Percentiles rank a stretch among this genome's conserved stretches.
Evolutionary conservation across 2,113 vertebrate genomes (phyloP).

Genomic region (Callithrix jacchus): DNA sequence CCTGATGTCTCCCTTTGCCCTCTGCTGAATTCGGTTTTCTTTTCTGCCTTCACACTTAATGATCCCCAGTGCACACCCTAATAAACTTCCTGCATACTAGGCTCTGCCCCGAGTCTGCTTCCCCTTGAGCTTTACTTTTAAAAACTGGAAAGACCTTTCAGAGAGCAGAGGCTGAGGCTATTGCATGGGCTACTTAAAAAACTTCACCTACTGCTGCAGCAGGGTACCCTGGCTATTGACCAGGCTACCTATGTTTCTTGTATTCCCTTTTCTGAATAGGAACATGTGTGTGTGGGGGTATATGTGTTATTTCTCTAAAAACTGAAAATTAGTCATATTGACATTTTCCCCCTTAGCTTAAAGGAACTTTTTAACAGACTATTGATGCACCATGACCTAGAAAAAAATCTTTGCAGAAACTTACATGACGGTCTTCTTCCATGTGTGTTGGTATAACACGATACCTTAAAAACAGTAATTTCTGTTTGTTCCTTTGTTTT

Average conservation of each 20-base stretch:
- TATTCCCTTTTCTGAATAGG: not conserved
- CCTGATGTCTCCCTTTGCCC: not conserved
- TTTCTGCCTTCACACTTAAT: not conserved
- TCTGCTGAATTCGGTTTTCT: not conserved
- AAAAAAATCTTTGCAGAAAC: not conserved
- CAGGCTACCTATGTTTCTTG: not conserved
- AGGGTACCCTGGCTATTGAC: not conserved
- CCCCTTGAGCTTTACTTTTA: not conserved
- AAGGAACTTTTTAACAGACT: not conserved
- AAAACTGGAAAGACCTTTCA: not conserved
- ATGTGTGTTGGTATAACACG: not conserved
- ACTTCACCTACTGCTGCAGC: not conserved
- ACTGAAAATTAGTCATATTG: not conserved
- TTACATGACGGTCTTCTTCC: not conserved
- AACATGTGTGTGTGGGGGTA: not conserved
- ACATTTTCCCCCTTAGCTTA: not conserved
- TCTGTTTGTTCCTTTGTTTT: too few relatives aligned
- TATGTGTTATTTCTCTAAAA: not conserved
- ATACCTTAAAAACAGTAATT: not conserved
- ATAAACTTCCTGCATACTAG: not conserved
- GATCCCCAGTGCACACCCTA: not conserved
- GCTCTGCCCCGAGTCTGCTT: not conserved
- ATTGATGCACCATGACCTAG: not conserved
- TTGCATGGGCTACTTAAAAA: not conserved
- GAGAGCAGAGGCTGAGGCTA: not conserved